Base-by-base conservation (phyloP, 2,888 invertebrate genomes). In the Crematogaster levior region DNA sequence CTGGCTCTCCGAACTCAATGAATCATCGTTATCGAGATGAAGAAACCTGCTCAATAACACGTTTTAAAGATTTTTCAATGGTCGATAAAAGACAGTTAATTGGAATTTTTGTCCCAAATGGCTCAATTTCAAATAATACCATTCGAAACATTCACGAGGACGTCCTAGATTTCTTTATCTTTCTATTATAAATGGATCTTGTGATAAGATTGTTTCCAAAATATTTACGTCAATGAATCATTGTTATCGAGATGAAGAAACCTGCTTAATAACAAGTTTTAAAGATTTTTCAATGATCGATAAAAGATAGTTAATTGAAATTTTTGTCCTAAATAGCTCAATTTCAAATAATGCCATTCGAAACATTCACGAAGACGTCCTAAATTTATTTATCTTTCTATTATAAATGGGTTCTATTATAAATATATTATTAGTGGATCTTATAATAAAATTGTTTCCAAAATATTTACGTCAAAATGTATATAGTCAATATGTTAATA, bases 261-360 rank as follows among this genome's bases (percentile, higher is more conserved):
- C 81, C 83, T 81, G 80, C 84, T 83, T 83, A 89, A 88, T 89
- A 86, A 83, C 72, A 81, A 77, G 81, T 85, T 75, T 30, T 63
- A 56, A 85, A 81, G 79, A 77, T 74, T 77, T 77, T 60, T 34
- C 74, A 27, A 63, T 56, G 82, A 65, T 86, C 66, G 84, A 88
- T 87, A 84, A 86, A 83, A 83, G 80, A 83, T 88, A 89, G 88
- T 86, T 88, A 89, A 80, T 66, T 53, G 83, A 83, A 88, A 86
- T 85, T 84, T 85, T 84, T 83, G 86, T 83, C 81, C 77, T 84
- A 86, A 80, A 70, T 85, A 77, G 81, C 77, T 68, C 75, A 80
- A 82, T 86, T 83, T 75, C 84, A 86, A 85, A 86, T 88, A 84
- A 83, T 79, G 34, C 70, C 65, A 46, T 63, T 72, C 40, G 48